These are phyloP conservation scores for Sminthurinus aureus DNA, from an alignment of 2,888 invertebrate genomes.

Conservation along the genomic window DNA sequence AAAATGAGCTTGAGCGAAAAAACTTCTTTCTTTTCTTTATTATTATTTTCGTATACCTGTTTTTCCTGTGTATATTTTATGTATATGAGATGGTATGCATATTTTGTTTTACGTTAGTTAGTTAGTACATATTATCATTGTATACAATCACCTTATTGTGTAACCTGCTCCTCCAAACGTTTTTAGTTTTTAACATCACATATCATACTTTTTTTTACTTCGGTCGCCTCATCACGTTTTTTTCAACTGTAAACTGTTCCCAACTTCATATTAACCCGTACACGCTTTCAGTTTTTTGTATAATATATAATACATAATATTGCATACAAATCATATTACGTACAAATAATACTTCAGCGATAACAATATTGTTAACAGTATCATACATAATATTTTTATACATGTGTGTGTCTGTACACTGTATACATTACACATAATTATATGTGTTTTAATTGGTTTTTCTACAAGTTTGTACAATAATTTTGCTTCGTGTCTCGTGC, in stretches of 20 bases:
- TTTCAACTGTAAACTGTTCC: not conserved
- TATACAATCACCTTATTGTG: constrained; percentile 8
- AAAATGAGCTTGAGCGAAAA: constrained; percentile 24
- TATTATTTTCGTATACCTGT: constrained; percentile 36
- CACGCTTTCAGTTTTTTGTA: not conserved
- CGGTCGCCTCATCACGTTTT: not conserved
- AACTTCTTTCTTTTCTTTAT: constrained; percentile 19
- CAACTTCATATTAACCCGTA: not conserved
- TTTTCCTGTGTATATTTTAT: not conserved
- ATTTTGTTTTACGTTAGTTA: too few relatives aligned
- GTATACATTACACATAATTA: too few relatives aligned
- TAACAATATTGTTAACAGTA: too few relatives aligned
- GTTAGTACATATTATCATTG: not conserved
- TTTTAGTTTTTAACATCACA: constrained; percentile 11
- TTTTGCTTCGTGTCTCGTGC: too few relatives aligned
- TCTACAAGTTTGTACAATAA: too few relatives aligned
- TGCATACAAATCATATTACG: not conserved
- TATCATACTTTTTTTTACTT: constrained; percentile 10
- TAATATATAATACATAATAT: not conserved
- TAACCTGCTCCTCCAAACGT: not conserved
- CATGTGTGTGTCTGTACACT: too few relatives aligned
- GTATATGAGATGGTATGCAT: not conserved
- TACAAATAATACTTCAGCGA: not conserved
- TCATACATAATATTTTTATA: too few relatives aligned
- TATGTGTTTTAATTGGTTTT: too few relatives aligned